phyloP scores from a whole-genome alignment of 2,113 vertebrate species.

The Corvus hawaiiensis region DNA sequence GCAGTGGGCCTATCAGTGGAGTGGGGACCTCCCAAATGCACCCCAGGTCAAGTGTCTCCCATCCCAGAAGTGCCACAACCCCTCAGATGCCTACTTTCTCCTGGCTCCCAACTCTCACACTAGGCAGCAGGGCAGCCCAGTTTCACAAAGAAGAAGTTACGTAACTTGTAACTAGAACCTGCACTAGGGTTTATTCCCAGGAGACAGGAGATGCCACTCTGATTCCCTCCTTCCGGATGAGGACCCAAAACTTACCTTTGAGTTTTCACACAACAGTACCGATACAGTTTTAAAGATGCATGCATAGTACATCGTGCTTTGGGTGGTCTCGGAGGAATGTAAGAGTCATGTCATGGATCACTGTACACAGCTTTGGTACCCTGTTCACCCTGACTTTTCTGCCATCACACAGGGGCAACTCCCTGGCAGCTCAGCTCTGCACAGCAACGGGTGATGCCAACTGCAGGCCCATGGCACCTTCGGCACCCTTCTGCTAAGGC shows the following conservation, averaged over 20 bases:
- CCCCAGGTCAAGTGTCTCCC: neutral
- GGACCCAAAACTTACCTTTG: neutral
- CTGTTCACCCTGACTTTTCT: neutral
- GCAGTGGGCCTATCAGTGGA: neutral
- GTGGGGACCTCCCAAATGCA: neutral
- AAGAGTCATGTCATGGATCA: accelerated
- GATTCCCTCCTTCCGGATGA: neutral
- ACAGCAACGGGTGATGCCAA: neutral
- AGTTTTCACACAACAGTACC: neutral
- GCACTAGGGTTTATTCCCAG: neutral
- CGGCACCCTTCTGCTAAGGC: neutral
- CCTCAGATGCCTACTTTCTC: neutral
- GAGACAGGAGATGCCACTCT: accelerated
- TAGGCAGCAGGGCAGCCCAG: neutral
- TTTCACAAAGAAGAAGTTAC: neutral
- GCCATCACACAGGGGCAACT: neutral
- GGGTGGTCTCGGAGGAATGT: neutral
- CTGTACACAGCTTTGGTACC: neutral
- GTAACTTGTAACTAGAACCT: neutral
- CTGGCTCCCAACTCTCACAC: neutral
- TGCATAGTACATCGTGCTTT: neutral
- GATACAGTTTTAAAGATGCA: neutral
- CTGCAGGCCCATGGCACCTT: neutral
- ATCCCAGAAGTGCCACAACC: neutral
- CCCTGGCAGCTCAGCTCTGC: neutral